Evolutionary conservation across 2,113 vertebrate species (phyloP), one percentile per base, ranked within the genome.

Genomic region (Thunnus maccoyii): DNA sequence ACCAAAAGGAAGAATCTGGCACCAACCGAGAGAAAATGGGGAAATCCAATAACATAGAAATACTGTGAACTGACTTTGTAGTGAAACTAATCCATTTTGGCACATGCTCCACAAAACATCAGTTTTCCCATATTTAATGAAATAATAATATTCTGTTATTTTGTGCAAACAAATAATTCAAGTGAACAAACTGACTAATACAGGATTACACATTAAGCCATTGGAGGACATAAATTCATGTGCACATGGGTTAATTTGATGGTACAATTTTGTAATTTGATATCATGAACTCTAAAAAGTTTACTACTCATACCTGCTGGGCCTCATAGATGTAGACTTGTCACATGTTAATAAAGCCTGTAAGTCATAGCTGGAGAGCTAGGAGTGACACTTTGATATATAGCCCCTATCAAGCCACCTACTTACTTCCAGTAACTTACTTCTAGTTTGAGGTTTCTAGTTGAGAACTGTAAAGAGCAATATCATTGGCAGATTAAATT

Each of bases 111-210:
- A 50, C 74, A 58, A 8, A 41, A 17, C 8, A 63, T 67, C 20
- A 32, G 20, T 68, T 55, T 1, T 18, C 3, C 12, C 9, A 25
- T 7, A 14, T 69, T 69, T 61, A 22, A 18, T 5, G 4, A 22
- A 54, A 63, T 55, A 25, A 57, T 25, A 67, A 54, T 44, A 22
- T 12, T 47, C 16, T 79, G 47, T 63, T 62, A 27, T 57, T 72
- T 50, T 74, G 36, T 52, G 18, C 5, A 13, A 80, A 66, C 44
- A 47, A 30, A 55, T 27, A 58, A 54, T 62, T 78, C 11, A 72
- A 32, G 4, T 4, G 7, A 72, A 44, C 30, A 32, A 8, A 60
- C 36, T 41, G 7, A 41, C 17, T 17, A 46, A 64, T 65, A 58
- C n/a, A 20, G 32, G 54, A 55, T n/a, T 56, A 52, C 30, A 52